Percentiles rank a stretch among this genome's conserved stretches.
Evolutionary conservation across 2,888 invertebrate genomes (phyloP).

Genomic region (Drosophila ochracea): DNA sequence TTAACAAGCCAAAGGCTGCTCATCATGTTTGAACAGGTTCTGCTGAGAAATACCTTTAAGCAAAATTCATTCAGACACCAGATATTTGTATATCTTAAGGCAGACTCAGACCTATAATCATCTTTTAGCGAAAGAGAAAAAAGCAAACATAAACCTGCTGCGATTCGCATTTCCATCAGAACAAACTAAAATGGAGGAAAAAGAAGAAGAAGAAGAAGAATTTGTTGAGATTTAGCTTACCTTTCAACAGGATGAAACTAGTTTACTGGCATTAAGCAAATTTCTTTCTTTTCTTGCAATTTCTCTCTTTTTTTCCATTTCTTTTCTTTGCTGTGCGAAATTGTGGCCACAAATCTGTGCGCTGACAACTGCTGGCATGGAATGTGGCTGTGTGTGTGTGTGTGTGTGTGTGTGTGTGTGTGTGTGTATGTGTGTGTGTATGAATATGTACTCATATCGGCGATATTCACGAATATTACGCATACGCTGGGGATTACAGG

Average conservation of each 20-base stretch:
- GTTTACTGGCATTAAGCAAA: conserved; percentile 25
- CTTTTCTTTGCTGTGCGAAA: not conserved
- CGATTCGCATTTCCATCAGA: not conserved
- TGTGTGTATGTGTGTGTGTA: not conserved
- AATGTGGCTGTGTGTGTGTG: not conserved
- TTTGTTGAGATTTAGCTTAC: conserved; percentile 15
- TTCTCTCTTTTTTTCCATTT: not conserved
- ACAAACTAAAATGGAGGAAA: not conserved
- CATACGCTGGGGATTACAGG: conserved; percentile 51
- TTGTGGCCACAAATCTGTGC: conserved; percentile 15
- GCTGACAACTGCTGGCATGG: conserved; percentile 6
- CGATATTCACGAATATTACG: conserved; percentile 50
- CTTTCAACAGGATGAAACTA: conserved; percentile 35
- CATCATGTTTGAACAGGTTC: not conserved
- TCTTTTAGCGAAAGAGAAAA: not conserved
- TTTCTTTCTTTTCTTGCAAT: conserved; percentile 8
- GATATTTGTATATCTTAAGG: conserved; percentile 3
- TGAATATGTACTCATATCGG: conserved; percentile 21
- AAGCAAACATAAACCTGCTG: not conserved
- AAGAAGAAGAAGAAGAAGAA: not conserved
- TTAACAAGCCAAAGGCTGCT: not conserved
- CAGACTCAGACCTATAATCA: not conserved
- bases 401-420: not conserved
- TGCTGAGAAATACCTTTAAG: not conserved
- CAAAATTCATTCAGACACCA: not conserved